phyloP scores from a whole-genome alignment of 2,888 invertebrate species.

The Girardia tigrina region DNA sequence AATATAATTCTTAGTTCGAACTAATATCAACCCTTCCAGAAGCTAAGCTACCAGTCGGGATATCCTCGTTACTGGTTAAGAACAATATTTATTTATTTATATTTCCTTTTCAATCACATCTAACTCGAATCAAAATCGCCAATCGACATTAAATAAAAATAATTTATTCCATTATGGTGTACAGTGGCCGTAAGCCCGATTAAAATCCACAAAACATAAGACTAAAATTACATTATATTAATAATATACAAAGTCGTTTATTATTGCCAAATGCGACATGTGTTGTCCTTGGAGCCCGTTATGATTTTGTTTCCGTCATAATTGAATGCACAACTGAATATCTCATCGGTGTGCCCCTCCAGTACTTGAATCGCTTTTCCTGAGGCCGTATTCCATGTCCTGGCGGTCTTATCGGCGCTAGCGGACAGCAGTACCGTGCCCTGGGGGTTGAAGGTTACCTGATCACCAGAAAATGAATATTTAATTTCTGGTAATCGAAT shows the following conservation, averaged over 20 bases:
- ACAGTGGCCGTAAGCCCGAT: no score
- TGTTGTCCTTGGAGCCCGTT: conserved; percentile 67
- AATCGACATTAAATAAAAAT: no score
- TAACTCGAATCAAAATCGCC: no score
- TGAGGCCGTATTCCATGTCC: conserved; percentile 62
- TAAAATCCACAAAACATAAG: background rate
- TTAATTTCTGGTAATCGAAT: no score
- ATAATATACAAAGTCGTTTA: background rate
- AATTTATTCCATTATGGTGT: no score
- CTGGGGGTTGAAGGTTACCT: conserved; percentile 68
- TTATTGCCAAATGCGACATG: conserved; percentile 62
- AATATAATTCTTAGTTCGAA: no score
- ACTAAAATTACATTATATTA: background rate
- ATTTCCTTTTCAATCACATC: no score
- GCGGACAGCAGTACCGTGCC: conserved; percentile 63
- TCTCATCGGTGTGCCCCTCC: conserved; percentile 64
- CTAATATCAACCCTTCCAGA: no score
- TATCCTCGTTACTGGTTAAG: no score
- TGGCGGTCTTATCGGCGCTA: conserved; percentile 63
- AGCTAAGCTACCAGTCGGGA: no score
- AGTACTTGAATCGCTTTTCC: conserved; percentile 63
- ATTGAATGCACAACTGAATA: conserved; percentile 68
- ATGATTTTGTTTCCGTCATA: conserved; percentile 65
- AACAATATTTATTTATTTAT: no score
- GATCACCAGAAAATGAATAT: no score